Base-by-base conservation (phyloP, 2,888 invertebrate species). In the Eilema sororculum region DNA sequence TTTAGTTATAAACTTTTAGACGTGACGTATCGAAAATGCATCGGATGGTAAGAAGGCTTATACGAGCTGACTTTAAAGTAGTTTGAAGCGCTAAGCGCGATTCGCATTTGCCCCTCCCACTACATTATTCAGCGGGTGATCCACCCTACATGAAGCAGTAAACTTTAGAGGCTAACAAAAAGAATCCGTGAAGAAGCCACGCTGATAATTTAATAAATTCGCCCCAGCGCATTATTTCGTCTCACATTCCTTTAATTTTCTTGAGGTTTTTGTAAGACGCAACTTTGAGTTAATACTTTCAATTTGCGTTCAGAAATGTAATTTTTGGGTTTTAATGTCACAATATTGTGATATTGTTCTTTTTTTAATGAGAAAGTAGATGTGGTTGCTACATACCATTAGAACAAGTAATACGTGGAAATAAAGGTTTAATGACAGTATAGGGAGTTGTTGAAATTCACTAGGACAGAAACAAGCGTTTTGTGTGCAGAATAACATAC, bases 21-120 rank as follows among this genome's bases (percentile, higher is more conserved):
- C 87, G 90, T 88, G 89, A 88, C 85, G 85, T 89, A 90, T 91
- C 85, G 90, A 87, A 87, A 90, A 90, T 91, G 91, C 92, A 91
- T 88, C 87, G 85, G 87, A 89, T 86, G 80, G 85, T 88, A 88
- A 88, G 89, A 87, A 87, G 89, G 88, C 90, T 91, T 90, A 90
- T 87, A 87, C 83, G 84, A 84, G 85, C 87, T 87, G 90, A 91
- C 89, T 92, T 90, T 90, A 88, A 92, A 92, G 87, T 83, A 91
- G 90, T 89, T 89, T 80, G 75, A 74, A 85, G 85, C 85, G 88
- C 88, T 90, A 87, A 89, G 87, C 87, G 88, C 75, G 84, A 85
- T 83, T 86, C 86, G 84, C 88, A 87, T 89, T 89, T 87, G 82
- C 84, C 78, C 78, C 78, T 75, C 76, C 75, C 78, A 73, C 81